Evolutionary conservation across 2,113 vertebrate genomes (phyloP).

Genomic region (Alces alces): DNA sequence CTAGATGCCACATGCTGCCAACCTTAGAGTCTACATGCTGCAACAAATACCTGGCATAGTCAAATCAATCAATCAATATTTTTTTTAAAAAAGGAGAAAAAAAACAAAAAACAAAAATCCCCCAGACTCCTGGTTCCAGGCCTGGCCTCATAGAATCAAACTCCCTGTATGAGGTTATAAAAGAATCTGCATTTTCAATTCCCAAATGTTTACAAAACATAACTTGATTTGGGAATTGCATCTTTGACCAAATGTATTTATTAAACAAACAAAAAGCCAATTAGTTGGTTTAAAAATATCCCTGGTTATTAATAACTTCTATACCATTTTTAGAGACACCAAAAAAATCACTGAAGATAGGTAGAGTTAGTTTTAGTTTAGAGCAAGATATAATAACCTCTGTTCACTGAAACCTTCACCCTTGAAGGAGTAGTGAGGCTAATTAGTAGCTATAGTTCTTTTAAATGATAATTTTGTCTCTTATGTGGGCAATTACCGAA

Average conservation of each 20-base stretch:
- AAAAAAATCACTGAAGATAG: neutral
- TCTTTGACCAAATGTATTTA: neutral
- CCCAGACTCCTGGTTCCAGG: neutral
- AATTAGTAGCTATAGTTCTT: conserved; percentile 45
- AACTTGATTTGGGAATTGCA: neutral
- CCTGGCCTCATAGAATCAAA: neutral
- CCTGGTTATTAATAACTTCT: neutral
- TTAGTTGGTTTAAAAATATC: conserved; percentile 30
- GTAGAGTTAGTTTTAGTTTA: neutral
- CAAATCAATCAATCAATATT: neutral
- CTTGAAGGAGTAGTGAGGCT: neutral
- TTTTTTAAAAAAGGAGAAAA: neutral
- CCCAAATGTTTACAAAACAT: neutral
- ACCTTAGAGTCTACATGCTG: neutral
- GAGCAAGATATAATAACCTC: neutral
- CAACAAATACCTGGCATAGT: neutral
- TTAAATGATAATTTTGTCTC: conserved; percentile 42
- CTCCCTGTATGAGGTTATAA: neutral
- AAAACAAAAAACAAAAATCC: neutral
- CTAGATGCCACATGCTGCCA: neutral
- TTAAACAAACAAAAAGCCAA: neutral
- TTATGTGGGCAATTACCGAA: neutral
- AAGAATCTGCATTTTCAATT: neutral
- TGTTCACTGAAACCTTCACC: neutral
- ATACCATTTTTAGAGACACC: neutral